Evolutionary conservation across 2,797 vertebrate genomes (phyloP).

Genomic region (Fringilla coelebs): DNA sequence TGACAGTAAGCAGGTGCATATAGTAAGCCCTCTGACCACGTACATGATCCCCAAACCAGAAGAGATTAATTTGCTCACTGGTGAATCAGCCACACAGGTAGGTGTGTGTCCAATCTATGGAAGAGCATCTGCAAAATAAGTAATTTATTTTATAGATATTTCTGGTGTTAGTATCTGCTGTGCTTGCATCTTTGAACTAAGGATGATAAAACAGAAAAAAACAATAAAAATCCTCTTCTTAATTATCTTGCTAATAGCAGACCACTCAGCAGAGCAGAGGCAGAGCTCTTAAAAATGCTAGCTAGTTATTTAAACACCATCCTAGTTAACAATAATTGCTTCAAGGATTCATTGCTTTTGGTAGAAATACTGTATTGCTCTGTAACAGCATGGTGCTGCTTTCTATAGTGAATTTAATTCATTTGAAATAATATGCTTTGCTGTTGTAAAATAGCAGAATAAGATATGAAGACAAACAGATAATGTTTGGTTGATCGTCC

Average conservation of each 20-base stretch:
- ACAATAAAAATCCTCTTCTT: background rate
- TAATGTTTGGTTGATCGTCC: background rate
- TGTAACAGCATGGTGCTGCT: background rate
- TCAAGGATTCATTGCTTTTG: background rate
- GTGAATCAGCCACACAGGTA: slow-evolving; percentile 84
- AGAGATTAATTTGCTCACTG: slow-evolving; percentile 88
- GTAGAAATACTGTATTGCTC: background rate
- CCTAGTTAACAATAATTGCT: background rate
- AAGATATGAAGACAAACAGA: background rate
- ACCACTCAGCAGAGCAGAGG: background rate
- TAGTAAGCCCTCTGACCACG: slow-evolving; percentile 87
- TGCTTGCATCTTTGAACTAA: background rate
- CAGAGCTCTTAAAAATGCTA: background rate
- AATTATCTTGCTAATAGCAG: background rate
- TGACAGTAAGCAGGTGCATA: slow-evolving; percentile 88
- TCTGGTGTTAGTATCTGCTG: background rate
- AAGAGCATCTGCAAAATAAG: background rate
- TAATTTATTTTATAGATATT: background rate
- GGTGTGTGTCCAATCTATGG: background rate
- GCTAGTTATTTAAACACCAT: background rate
- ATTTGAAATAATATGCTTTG: background rate
- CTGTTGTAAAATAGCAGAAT: background rate
- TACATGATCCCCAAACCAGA: slow-evolving; percentile 83
- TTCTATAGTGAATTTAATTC: background rate
- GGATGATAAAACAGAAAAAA: background rate